Evolutionary conservation across 2,113 vertebrate species (phyloP).

Genomic region (Pandion haliaetus): DNA sequence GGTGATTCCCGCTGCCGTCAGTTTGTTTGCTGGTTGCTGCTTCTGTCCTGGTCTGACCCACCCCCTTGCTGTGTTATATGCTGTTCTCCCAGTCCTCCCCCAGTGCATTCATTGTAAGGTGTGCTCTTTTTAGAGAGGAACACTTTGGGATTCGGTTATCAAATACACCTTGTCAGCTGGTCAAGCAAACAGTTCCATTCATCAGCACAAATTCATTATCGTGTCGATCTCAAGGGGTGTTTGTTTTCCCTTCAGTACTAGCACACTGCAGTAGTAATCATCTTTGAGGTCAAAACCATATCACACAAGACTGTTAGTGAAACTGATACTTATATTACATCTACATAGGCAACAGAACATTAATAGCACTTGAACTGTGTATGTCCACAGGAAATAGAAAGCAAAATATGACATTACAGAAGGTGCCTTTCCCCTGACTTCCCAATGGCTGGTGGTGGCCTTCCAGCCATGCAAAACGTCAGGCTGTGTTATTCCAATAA

Average conservation of each 20-base stretch:
- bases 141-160: neutral
- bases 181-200: neutral
- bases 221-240: neutral
- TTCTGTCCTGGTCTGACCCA: neutral
- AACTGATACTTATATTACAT: neutral
- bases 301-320: neutral
- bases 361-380: neutral
- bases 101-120: neutral
- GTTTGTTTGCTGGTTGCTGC: neutral
- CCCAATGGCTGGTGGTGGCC: neutral
- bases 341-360: neutral
- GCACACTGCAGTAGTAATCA: neutral
- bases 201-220: neutral
- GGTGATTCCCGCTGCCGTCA: neutral
- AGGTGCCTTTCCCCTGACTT: neutral
- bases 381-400: neutral
- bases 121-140: neutral
- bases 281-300: neutral
- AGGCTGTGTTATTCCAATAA: neutral
- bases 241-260: neutral
- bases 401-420: neutral
- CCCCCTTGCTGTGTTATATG: neutral
- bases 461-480: neutral
- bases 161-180: neutral
- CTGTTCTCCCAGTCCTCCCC: neutral